Conservation (phyloP, 2,888 invertebrate species). For the Microctonus brassicae region DNA sequence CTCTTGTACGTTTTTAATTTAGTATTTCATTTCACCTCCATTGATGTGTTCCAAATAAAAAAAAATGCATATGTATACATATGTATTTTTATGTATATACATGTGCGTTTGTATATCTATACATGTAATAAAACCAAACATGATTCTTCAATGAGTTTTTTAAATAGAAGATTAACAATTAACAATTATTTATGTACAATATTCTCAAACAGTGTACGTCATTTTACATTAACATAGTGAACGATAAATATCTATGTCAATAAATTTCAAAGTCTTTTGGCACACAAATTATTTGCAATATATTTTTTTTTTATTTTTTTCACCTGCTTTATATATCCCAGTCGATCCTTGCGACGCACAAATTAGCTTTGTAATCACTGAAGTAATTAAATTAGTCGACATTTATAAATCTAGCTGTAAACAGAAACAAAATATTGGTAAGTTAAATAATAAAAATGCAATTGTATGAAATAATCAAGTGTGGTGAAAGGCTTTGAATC, state of each 20-base stretch:
- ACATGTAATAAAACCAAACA: conserved; percentile 8
- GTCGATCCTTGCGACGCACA: conserved; percentile 34
- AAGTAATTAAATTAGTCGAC: conserved; percentile 11
- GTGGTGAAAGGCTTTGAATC: conserved; percentile 47
- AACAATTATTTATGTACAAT: conserved; percentile 38
- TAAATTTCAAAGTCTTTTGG: conserved; percentile 62
- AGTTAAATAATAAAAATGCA: conserved; percentile 13
- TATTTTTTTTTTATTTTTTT: conserved; percentile 55
- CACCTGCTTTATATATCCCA: conserved; percentile 47
- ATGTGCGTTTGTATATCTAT: neutral
- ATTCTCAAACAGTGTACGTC: conserved; percentile 38
- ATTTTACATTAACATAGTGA: conserved; percentile 37
- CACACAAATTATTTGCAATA: conserved; percentile 54
- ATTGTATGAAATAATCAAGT: neutral
- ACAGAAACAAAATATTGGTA: conserved; percentile 8
- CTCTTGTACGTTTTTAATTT: neutral
- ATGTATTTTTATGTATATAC: neutral
- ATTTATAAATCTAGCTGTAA: conserved; percentile 1
- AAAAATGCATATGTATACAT: too few species aligned
- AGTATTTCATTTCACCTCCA: conserved; percentile 11
- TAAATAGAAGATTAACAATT: conserved; percentile 27
- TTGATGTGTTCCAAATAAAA: neutral
- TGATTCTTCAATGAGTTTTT: neutral
- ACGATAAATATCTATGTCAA: conserved; percentile 54
- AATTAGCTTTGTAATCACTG: conserved; percentile 27